Base-by-base conservation (phyloP, 2,888 invertebrate species). In the Strigamia maritima region DNA sequence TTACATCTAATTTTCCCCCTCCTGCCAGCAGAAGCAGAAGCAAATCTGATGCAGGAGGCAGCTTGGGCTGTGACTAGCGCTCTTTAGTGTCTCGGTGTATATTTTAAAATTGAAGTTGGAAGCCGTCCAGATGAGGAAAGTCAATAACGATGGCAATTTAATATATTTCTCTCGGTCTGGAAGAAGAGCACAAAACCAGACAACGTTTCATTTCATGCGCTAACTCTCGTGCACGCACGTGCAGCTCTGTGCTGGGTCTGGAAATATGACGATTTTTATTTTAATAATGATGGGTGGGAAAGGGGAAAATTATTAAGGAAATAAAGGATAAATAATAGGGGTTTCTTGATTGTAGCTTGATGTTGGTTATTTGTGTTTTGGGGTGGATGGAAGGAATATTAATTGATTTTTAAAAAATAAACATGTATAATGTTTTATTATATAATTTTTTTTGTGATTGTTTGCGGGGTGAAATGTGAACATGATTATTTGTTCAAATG, bases 61-160 rank as follows among this genome's bases (percentile, higher is more conserved):
- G 78, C 31, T 54, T 54, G 54, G 54, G 54, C 54, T 54, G 54
- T 54, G 54, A 54, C 54, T 54, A 19, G 54, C 54, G 54, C 54
- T 70, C 78, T 70, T 78, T 78, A 78, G 70, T 78, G 78, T 78
- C 78, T 78, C 44, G 78, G 78, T 78, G 70, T 78, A 76, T 76
- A 78, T 78, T 78, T 78, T 78, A 78, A 78, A 78, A 78, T 78
- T 78, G 78, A 78, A 78, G 65, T 78, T 78, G 78, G 78, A 78
- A 78, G 70, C 19, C 78, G 65, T 78, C 78, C 78, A 78, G 78
- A 78, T 31, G 31, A 70, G 70, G 44, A 70, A 78, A 78, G 78
- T 78, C 78, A 78, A 78, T 78, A 78, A 78, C 35, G 65, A 78
- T 78, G 78, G 78, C 78, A 70, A 78, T 78, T 78, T 78, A 78